phyloP scores from a whole-genome alignment of 2,888 invertebrate species.

The Patella caerulea region DNA sequence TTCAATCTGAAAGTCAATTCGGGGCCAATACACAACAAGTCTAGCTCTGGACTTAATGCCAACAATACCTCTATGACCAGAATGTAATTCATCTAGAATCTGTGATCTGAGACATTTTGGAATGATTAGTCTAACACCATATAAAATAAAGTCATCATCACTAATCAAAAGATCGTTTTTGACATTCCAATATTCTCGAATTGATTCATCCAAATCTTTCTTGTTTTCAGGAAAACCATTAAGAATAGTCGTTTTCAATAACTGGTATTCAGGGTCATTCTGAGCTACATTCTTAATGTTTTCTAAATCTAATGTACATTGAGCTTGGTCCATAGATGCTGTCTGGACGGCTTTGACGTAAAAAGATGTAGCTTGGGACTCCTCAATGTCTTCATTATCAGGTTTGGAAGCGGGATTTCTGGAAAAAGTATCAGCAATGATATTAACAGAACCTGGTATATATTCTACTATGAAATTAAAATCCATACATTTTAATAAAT shows the following conservation, averaged over 20 bases:
- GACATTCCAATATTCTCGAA: not conserved
- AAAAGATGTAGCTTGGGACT: not conserved
- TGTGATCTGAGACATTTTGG: not conserved
- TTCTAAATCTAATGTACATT: conserved; percentile 5
- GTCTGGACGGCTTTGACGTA: not conserved
- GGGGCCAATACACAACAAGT: not conserved
- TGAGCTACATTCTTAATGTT: not conserved
- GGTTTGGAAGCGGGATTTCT: not conserved
- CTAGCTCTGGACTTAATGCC: not conserved
- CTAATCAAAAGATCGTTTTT: not conserved
- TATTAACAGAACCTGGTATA: not conserved
- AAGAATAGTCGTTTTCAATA: not conserved
- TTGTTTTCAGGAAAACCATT: conserved; percentile 1
- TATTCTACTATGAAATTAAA: not conserved
- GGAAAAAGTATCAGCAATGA: not conserved
- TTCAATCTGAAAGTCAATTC: not conserved
- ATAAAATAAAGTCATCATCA: conserved; percentile 1
- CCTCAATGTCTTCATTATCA: not conserved
- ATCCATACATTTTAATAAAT: conserved; percentile 2
- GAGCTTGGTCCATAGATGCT: conserved; percentile 1
- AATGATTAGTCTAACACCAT: not conserved
- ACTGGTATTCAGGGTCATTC: conserved; percentile 1
- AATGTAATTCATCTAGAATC: not conserved
- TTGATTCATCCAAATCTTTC: conserved; percentile 6
- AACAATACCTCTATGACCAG: conserved; percentile 3